Base-by-base conservation (phyloP, 2,888 invertebrate genomes). In the Sphaerophoria rueppellii region DNA sequence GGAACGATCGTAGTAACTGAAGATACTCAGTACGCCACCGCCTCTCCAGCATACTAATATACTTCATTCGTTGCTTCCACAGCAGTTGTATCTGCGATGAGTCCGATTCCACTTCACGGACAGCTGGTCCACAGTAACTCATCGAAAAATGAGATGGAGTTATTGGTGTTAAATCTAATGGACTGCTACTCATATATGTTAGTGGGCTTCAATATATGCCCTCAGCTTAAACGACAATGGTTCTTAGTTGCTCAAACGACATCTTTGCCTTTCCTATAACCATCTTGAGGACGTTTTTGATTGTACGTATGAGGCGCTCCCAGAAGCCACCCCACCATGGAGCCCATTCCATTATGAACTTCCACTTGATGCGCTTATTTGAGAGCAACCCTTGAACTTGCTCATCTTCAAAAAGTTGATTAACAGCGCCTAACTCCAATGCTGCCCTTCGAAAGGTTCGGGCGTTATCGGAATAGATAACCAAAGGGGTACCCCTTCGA, bases 201-300 rank as follows among this genome's bases (percentile, higher is more conserved):
- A 61, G 43, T 12, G 60, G 52, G 4, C 52, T 37, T 24, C 37
- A 37, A 52, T 65, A 12, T 6, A 65, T 24, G 14, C 52, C 63
- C 67, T 82, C 82, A 24, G 61, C 72, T 50, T 77, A 76, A 4
- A 60, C 46, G 34, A 82, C 34, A 37, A 72, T 7, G 0, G 72
- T 82, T 40, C 57, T 24, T 1, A 76, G 4, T 71, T 50, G 37
- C 24, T 71, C 52, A 6, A 58, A 72, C 40, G 24, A 52, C 1
- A 72, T 14, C n/a, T 55, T 75, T 12, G 63, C 61, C 9, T 52
- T 75, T 37, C 85, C 67, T 11, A 85, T 81, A n/a, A 67, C 61
- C n/a, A 81, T 43, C 50, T 77, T 80, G 6, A 81, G 61, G 9
- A 73, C 37, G 40, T 76, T 72, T 52, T 85, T 80, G 11, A 80